Evolutionary conservation across 1,140 invertebrate genomes (phyloP), one percentile per base, ranked within the genome.

Genomic region (Venturia canescens): DNA sequence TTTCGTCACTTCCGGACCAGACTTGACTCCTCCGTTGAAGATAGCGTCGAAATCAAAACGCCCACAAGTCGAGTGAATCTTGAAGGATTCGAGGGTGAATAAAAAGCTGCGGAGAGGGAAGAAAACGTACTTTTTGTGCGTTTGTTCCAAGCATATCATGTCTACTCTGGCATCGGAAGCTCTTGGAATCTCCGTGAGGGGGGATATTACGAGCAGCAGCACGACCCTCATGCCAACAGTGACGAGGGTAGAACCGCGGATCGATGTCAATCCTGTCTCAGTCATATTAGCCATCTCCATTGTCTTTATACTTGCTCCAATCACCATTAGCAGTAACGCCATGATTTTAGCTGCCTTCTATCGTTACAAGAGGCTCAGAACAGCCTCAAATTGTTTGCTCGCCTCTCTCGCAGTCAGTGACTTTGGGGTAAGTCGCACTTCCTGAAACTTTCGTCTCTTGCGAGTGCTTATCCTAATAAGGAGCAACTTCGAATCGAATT

Each of bases 321-420:
- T 94, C 84, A 94, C 94, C 67, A 88, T 94, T 57, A 92, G 92
- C 76, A 90, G 93, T 31, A 94, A 94, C 84, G 92, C 93, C 2
- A 89, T 94, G 63, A 92, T 94, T 16, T 87, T 95, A 6, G 90
- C 92, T 4, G 93, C 94, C 1, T 93, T 94, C 85, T 94, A 93
- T 82, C 90, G 92, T 13, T 94, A 93, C 87, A 94, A 94, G 83
- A 88, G 94, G 78, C 88, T 94, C 1, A 87, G 94, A 79, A 94
- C 94, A 16, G 95, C 95, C 0, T 95, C 95, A 75, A 97, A 96
- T 88, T 94, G 94, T 80, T 91, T 97, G 21, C 93, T 97, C n/a
- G 93, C 95, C 66, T 96, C 95, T 3, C 89, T 97, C 71, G 95
- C 96, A 0, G 91, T 95, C 34, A 94, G 95, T 6, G 96, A 97